These are phyloP conservation scores for Armadillidium nasatum DNA, from an alignment of 1,140 invertebrate genomes.

Conservation along the genomic window DNA sequence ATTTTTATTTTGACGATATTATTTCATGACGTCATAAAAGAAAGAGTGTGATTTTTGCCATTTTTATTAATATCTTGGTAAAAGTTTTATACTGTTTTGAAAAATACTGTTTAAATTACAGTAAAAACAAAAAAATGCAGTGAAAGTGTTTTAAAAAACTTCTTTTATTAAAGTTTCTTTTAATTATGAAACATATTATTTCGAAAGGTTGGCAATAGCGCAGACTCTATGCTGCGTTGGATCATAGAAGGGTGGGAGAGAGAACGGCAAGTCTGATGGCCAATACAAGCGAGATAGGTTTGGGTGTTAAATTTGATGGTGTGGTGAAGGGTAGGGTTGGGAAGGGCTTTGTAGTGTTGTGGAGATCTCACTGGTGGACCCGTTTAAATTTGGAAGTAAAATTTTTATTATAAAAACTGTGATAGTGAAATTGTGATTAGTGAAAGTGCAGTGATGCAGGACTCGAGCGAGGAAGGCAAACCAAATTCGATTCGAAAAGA, in stretches of 20 bases:
- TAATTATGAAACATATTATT: not conserved
- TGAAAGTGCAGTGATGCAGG: conserved; percentile 6
- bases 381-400: not conserved
- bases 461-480: not conserved
- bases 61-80: not conserved
- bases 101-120: not conserved
- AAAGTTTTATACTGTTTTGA: not conserved
- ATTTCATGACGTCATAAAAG: not conserved
- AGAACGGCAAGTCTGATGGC: conserved; percentile 1
- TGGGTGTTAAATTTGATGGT: conserved; percentile 5
- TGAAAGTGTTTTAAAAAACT: not conserved
- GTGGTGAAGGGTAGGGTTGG: not conserved
- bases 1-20: not conserved
- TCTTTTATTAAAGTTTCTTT: not conserved
- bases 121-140: not conserved
- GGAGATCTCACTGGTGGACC: not conserved
- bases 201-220: conserved; percentile 3
- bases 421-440: not conserved
- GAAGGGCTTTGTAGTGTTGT: not conserved
- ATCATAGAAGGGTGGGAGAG: conserved; percentile 1
- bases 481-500: not conserved
- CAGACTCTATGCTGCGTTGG: not conserved
- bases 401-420: not conserved
- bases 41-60: not conserved
- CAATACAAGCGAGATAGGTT: not conserved